phyloP scores from a whole-genome alignment of 1,140 invertebrate genomes.

The Planococcus citri region DNA sequence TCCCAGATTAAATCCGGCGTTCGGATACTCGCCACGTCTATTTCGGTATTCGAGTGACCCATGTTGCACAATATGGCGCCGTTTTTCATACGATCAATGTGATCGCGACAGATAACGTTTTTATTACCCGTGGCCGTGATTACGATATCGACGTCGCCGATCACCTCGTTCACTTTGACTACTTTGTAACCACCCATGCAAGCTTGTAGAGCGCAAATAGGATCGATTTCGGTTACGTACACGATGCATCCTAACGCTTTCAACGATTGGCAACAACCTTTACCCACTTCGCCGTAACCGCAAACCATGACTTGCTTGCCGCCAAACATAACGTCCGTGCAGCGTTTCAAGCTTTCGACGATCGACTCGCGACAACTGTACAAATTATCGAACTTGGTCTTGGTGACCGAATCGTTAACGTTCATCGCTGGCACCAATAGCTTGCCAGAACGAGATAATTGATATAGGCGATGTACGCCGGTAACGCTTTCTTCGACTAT shows the following conservation, averaged over 20 bases:
- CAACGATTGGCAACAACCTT: constrained; percentile 89
- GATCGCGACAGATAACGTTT: constrained; percentile 85
- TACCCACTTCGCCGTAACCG: constrained; percentile 96
- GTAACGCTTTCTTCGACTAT: constrained; percentile 98
- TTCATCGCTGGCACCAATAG: constrained; percentile 97
- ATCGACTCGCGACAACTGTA: constrained; percentile 84
- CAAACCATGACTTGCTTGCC: constrained; percentile 94
- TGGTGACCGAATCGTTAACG: constrained; percentile 96
- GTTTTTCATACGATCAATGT: constrained; percentile 95
- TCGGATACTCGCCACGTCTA: constrained; percentile 81
- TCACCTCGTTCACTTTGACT: constrained; percentile 89
- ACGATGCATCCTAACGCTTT: constrained; percentile 88
- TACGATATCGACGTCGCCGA: constrained; percentile 83
- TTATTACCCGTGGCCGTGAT: constrained; percentile 95
- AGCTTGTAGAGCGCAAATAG: constrained; percentile 93
- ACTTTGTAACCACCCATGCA: constrained; percentile 97
- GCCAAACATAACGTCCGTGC: constrained; percentile 96
- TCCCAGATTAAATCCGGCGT: constrained; percentile 94
- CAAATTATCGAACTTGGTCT: constrained; percentile 97
- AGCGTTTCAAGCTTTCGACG: constrained; percentile 82
- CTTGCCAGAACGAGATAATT: constrained; percentile 88
- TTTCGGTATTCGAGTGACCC: constrained; percentile 97
- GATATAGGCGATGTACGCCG: constrained; percentile 91
- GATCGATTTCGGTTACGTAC: constrained; percentile 96
- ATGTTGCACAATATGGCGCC: constrained; percentile 95